Conservation (phyloP, 1,140 invertebrate species). For the Drosophila nigrodunni region DNA sequence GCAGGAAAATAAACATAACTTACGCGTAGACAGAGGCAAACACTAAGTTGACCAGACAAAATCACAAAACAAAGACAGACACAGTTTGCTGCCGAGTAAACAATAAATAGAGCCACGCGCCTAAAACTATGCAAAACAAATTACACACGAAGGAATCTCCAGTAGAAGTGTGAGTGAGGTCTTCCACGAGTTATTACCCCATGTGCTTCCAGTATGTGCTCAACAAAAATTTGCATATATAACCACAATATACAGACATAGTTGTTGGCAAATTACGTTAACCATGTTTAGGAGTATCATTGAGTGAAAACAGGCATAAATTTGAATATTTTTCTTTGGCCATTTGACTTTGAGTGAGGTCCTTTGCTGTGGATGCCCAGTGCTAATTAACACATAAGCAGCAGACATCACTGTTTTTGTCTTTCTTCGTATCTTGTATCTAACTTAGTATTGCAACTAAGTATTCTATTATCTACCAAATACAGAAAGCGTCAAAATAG, state of each 20-base stretch:
- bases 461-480: slow-evolving; percentile 37
- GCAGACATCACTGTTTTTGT: slow-evolving; percentile 34
- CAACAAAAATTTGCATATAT: slow-evolving; percentile 64
- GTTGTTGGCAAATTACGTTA: slow-evolving; percentile 32
- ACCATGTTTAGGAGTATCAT: slow-evolving; percentile 8
- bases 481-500: slow-evolving; percentile 40
- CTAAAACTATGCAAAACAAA: slow-evolving; percentile 72
- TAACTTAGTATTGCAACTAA: slow-evolving; percentile 6
- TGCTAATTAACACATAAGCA: slow-evolving; percentile 74
- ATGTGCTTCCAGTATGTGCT: background rate
- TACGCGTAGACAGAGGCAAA: slow-evolving; percentile 15
- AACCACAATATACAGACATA: slow-evolving; percentile 60
- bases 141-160: slow-evolving; percentile 39
- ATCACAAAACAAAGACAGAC: slow-evolving; percentile 45
- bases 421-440: slow-evolving; percentile 8
- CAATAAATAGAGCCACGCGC: slow-evolving; percentile 72
- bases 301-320: slow-evolving; percentile 69
- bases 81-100: slow-evolving; percentile 41
- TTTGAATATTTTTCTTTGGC: slow-evolving; percentile 70
- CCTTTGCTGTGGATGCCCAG: slow-evolving; percentile 26
- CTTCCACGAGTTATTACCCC: slow-evolving; percentile 52
- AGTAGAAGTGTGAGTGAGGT: slow-evolving; percentile 27
- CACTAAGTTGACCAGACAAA: slow-evolving; percentile 46
- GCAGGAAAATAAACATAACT: slow-evolving; percentile 43
- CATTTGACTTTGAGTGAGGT: slow-evolving; percentile 67